Evolutionary conservation across 2,797 vertebrate species (phyloP).

Genomic region (Chiropotes sagulatus): DNA sequence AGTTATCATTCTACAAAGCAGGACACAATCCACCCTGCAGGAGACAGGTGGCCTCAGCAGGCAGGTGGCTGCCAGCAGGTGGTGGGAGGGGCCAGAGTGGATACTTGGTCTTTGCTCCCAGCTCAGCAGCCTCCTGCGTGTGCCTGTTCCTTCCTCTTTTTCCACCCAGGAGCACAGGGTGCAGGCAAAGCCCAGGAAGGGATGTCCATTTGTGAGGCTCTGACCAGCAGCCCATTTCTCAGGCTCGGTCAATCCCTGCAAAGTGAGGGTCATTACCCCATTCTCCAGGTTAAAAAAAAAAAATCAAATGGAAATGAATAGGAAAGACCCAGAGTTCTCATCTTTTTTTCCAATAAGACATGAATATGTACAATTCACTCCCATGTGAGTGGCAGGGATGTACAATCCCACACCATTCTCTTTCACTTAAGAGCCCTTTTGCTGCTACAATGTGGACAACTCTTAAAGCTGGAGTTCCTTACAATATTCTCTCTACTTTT

Average conservation of each 20-base stretch:
- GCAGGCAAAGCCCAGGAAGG: neutral
- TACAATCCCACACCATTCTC: neutral
- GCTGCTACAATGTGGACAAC: neutral
- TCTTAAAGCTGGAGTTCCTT: neutral
- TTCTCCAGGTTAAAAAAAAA: neutral
- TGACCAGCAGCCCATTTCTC: too few relatives aligned
- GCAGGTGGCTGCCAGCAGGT: neutral
- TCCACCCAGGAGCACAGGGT: neutral
- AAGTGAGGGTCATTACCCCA: neutral
- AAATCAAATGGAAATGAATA: neutral
- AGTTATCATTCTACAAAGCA: neutral
- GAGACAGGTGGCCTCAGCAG: neutral
- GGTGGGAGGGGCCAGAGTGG: neutral
- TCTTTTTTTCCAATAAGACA: neutral
- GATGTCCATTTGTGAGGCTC: neutral
- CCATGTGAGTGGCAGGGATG: neutral
- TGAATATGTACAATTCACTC: neutral
- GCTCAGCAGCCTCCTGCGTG: neutral
- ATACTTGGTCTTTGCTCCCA: neutral
- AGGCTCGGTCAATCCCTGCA: neutral
- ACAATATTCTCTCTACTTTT: neutral
- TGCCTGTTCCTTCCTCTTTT: neutral
- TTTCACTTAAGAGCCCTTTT: neutral
- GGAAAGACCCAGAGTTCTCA: neutral
- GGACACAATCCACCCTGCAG: neutral